A percentile compares a stretch with the other conserved stretches of the same genome.
Evolutionary conservation across 2,797 vertebrate genomes (phyloP).

Genomic region (Acanthurus leucopareius): DNA sequence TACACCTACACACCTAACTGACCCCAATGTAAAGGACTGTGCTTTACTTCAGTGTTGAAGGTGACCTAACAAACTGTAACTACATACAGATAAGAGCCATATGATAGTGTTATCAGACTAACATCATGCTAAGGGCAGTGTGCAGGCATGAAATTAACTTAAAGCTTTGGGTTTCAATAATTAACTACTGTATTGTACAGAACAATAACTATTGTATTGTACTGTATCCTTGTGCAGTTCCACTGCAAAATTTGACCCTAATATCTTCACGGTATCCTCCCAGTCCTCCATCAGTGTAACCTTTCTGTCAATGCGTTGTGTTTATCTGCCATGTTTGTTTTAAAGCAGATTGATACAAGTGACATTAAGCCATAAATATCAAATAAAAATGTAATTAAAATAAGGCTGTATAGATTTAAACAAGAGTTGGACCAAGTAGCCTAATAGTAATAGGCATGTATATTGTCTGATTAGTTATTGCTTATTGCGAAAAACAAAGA

Average conservation of each 20-base stretch:
- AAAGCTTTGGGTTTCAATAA: constrained; percentile 28
- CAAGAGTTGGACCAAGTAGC: background rate
- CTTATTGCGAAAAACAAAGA: too few species aligned
- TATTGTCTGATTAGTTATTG: too few species aligned
- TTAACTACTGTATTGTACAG: constrained; percentile 21
- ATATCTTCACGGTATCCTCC: background rate
- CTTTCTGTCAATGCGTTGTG: background rate
- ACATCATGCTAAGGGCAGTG: background rate
- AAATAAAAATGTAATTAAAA: background rate
- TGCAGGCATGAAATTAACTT: constrained; percentile 33
- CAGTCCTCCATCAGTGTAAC: background rate
- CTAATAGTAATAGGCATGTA: background rate
- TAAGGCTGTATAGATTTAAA: background rate
- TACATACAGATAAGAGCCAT: constrained; percentile 12
- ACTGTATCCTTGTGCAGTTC: background rate
- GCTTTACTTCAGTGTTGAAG: constrained; percentile 16
- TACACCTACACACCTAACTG: constrained; percentile 33
- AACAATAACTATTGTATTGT: constrained; percentile 10
- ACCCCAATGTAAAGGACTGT: constrained; percentile 32
- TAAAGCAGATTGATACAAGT: background rate
- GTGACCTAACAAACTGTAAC: constrained; percentile 35
- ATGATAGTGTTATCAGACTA: constrained; percentile 13
- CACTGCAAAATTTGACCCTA: background rate
- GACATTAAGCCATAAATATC: too few species aligned
- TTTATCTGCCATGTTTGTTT: background rate